Base-by-base conservation (phyloP, 2,888 invertebrate species). In the Abrostola triplasia region DNA sequence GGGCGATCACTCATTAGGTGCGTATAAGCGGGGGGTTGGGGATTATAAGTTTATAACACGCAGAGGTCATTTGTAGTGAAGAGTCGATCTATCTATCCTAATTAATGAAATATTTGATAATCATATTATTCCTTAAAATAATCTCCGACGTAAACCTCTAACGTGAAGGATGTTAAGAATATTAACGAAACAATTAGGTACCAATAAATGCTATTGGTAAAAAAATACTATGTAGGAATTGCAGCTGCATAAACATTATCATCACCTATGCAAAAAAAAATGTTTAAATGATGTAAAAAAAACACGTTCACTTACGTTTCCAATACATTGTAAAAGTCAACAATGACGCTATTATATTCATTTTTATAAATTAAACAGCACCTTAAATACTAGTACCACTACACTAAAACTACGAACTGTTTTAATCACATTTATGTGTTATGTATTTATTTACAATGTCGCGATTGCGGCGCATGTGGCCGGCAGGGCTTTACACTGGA, bases 281-380 rank as follows among this genome's bases (percentile, higher is more conserved):
- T 38, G 47, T 6, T 36, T 48, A 69, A 54, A 62, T 58, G 1
- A 24, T 24, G 24, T 24, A 55, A 55, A 11, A 41, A 38, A 58
- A 71, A 69, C 60, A 76, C 64, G 76, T 59, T 63, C 76, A 92
- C 93, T 93, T 88, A 94, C 93, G 67, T 86, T 90, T 90, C 86
- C 87, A 90, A 70, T 89, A 86, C 83, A 92, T 79, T 50, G 88
- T 67, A 77, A 92, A 89, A 79, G 85, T 84, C 76, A 92, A 76
- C 52, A 92, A 81, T 59, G 86, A 83, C 68, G 88, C 79, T 4
- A 79, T 59, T 59, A 87, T 81, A 85, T 92, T 90, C 93, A 93
- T 94, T 77, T 84, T 91, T 68, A 79, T 84, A 68, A 85, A 80
- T 80, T 58, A 80, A 85, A 81, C 74, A 73, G 72, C 79, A 85